A percentile compares a stretch with the other conserved stretches of the same genome.
phyloP scores from a whole-genome alignment of 2,888 invertebrate species.

The Parnassius orleans region DNA sequence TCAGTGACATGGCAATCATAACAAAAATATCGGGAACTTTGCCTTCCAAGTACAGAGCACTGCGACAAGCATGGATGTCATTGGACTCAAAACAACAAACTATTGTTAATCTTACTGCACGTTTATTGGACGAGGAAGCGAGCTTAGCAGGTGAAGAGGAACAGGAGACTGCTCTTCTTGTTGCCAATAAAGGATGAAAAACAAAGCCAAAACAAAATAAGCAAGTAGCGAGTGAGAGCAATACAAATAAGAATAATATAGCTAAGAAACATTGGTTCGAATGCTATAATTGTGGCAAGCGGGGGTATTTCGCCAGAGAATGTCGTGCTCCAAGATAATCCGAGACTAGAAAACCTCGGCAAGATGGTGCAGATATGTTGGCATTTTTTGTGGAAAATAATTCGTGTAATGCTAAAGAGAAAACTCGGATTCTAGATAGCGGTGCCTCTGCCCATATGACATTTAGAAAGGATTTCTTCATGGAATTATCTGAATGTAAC shows the following conservation, averaged over 20 bases:
- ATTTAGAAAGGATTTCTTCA: too few species aligned
- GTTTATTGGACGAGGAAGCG: slow-evolving; percentile 34
- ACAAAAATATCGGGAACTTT: too few species aligned
- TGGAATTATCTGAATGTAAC: too few species aligned
- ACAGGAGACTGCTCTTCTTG: slow-evolving; percentile 32
- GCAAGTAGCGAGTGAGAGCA: slow-evolving; percentile 1
- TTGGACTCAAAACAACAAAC: slow-evolving; percentile 31
- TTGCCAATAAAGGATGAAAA: slow-evolving; percentile 21
- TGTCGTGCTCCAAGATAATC: slow-evolving; percentile 32
- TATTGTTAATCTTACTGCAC: slow-evolving; percentile 35
- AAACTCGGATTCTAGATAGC: too few species aligned
- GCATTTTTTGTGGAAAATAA: slow-evolving; percentile 21
- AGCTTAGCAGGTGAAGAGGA: slow-evolving; percentile 27
- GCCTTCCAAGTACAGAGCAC: too few species aligned
- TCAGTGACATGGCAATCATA: too few species aligned
- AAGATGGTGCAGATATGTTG: slow-evolving; percentile 6
- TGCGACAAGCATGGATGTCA: slow-evolving; percentile 36
- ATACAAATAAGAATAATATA: too few species aligned
- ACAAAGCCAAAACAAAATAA: slow-evolving; percentile 13
- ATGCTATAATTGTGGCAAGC: slow-evolving; percentile 37
- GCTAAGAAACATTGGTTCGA: slow-evolving; percentile 36
- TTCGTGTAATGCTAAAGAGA: too few species aligned
- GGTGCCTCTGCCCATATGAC: too few species aligned
- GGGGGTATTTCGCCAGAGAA: slow-evolving; percentile 37
- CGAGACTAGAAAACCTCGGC: slow-evolving; percentile 4